A percentile compares a stretch with the other conserved stretches of the same genome.
These are phyloP conservation scores for Xyrauchen texanus DNA, from an alignment of 2,113 vertebrate genomes.

Conservation along the genomic window DNA sequence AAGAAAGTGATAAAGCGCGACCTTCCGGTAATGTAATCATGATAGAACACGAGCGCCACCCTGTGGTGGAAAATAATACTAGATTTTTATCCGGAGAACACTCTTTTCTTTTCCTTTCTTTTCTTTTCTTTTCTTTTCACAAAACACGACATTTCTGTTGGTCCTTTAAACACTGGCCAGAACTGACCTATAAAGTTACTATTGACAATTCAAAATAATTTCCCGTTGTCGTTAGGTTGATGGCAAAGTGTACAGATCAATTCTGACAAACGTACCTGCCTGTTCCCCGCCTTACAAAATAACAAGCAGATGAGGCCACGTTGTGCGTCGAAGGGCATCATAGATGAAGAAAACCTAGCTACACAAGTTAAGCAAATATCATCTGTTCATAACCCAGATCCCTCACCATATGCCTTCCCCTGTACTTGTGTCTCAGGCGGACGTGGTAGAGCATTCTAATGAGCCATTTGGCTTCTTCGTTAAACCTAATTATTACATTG, in stretches of 20 bases:
- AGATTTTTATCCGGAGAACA: background rate
- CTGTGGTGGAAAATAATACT: slow-evolving; percentile 56
- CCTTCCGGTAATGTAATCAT: slow-evolving; percentile 3
- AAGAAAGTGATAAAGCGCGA: slow-evolving; percentile 49
- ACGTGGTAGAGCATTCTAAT: slow-evolving; percentile 70
- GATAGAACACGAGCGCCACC: slow-evolving; percentile 71
- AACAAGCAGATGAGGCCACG: slow-evolving; percentile 32
- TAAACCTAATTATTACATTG: slow-evolving; percentile 74
- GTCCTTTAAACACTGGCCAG: background rate
- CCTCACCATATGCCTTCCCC: slow-evolving; percentile 59
- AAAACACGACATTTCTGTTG: no score
- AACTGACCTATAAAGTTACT: background rate
- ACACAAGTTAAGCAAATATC: slow-evolving; percentile 57
- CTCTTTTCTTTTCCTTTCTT: background rate
- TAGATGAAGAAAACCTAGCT: slow-evolving; percentile 48
- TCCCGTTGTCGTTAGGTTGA: background rate
- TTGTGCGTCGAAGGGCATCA: slow-evolving; percentile 5
- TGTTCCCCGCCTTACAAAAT: slow-evolving; percentile 12
- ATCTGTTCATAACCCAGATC: slow-evolving; percentile 55
- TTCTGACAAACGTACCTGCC: background rate
- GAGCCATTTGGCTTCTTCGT: slow-evolving; percentile 72
- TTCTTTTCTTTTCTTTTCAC: background rate
- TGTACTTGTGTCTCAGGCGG: slow-evolving; percentile 55
- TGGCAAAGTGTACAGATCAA: no score
- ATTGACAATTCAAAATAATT: background rate